phyloP scores from a whole-genome alignment of 2,888 invertebrate species.

The Sceliomorpha sp. region DNA sequence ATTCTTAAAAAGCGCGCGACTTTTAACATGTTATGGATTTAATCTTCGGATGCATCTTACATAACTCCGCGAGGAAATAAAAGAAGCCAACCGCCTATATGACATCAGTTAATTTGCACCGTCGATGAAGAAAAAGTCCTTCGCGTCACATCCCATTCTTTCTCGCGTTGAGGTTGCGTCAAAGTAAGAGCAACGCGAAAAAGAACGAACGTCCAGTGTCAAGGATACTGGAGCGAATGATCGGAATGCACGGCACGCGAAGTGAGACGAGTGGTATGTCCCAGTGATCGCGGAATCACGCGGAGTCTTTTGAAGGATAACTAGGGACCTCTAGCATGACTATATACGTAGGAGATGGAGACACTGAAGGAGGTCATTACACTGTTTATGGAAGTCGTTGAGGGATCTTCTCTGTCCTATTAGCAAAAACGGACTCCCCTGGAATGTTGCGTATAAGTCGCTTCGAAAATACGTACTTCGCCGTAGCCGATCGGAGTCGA shows the following conservation, averaged over 20 bases:
- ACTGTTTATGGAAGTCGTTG: slow-evolving; percentile 42
- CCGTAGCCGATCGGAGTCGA: too few species aligned
- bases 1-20: slow-evolving; percentile 1
- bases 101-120: slow-evolving; percentile 55
- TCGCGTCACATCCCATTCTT: slow-evolving; percentile 50
- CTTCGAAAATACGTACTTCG: slow-evolving; percentile 13
- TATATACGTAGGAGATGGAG: slow-evolving; percentile 53
- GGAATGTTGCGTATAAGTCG: slow-evolving; percentile 6
- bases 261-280: slow-evolving; percentile 53
- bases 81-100: slow-evolving; percentile 15
- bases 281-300: slow-evolving; percentile 54
- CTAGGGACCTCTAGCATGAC: slow-evolving; percentile 47
- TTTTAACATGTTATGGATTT: too few species aligned
- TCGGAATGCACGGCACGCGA: slow-evolving; percentile 56
- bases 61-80: slow-evolving; percentile 20
- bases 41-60: slow-evolving; percentile 26
- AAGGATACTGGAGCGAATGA: slow-evolving; percentile 55
- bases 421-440: slow-evolving; percentile 31
- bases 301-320: slow-evolving; percentile 55
- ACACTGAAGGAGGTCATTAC: slow-evolving; percentile 50
- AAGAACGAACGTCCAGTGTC: slow-evolving; percentile 52
- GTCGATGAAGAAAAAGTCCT: slow-evolving; percentile 37
- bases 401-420: slow-evolving; percentile 28
- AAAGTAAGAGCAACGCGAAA: slow-evolving; percentile 44
- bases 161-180: slow-evolving; percentile 43